These are phyloP conservation scores for Tenthredo livida DNA, from an alignment of 2,888 invertebrate species.

Conservation along the genomic window DNA sequence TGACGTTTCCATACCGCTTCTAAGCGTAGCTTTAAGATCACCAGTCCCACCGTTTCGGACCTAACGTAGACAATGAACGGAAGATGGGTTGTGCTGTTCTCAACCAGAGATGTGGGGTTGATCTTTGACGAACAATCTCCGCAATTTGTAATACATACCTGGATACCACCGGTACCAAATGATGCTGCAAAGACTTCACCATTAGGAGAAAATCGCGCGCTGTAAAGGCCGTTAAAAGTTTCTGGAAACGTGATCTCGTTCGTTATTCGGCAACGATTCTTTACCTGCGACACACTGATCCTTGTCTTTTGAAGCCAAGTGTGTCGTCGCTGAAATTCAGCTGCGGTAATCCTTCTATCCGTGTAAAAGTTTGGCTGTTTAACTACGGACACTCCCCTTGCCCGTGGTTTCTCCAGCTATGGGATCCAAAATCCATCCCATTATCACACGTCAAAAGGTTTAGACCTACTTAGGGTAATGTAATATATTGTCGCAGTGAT, in stretches of 20 bases:
- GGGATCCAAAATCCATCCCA: neutral
- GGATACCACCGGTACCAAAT: constrained; percentile 80
- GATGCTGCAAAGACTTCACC: constrained; percentile 79
- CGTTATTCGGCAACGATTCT: constrained; percentile 62
- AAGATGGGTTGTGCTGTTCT: neutral
- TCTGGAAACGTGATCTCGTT: constrained; percentile 70
- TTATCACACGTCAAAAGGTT: neutral
- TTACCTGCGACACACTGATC: constrained; percentile 57
- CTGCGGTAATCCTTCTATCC: constrained; percentile 62
- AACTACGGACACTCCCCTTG: neutral
- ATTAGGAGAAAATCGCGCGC: constrained; percentile 77
- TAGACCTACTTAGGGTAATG: neutral
- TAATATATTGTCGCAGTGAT: neutral
- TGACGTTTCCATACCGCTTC: constrained; percentile 64
- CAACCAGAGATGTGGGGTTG: neutral
- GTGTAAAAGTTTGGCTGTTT: constrained; percentile 56
- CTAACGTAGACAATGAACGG: constrained; percentile 59
- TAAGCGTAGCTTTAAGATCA: constrained; percentile 64
- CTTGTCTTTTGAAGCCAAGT: constrained; percentile 63
- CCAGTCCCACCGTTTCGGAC: constrained; percentile 68
- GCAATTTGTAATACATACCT: constrained; percentile 73
- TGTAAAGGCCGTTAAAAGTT: constrained; percentile 72
- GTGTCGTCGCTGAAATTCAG: constrained; percentile 62
- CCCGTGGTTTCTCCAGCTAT: constrained; percentile 32
- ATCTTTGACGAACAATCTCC: neutral